Base-by-base conservation (phyloP, 2,797 vertebrate species). In the Acanthurus leucopareius region DNA sequence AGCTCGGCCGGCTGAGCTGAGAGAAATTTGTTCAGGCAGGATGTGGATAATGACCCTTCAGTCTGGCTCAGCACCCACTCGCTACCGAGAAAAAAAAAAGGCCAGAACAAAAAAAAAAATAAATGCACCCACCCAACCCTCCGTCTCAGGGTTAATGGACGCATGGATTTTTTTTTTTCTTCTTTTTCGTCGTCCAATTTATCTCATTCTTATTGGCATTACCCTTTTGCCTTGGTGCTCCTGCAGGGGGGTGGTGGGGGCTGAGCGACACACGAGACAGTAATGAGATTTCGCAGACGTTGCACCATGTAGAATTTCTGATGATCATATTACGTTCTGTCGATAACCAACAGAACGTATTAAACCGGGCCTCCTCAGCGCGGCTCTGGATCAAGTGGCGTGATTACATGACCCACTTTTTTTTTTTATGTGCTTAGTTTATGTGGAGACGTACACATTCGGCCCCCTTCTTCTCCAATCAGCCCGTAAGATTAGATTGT, bases 231-330 rank as follows among this genome's bases (percentile, higher is more conserved):
- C 84, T 86, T 35, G 68, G 77, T 80, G 82, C 77, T 88, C 44
- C 61, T 10, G 82, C n/a, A 0, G 73, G 76, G 49, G 53, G 25
- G 25, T 3, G 73, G 69, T 67, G 66, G 72, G 73, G 80, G 71
- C 48, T 6, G 49, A 57, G 82, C n/a, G 90, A 92, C 93, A 93
- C 84, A 73, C 52, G 78, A 93, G 85, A 87, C 88, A 47, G 72
- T 92, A 93, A 93, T 93, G 93, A 92, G 88, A 91, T 92, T 92
- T 90, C 76, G 84, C 89, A 90, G 90, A 91, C 83, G 78, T 87
- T 86, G 87, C 90, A 87, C 51, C 88, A 83, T 91, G 89, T 89
- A 86, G 88, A 90, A 91, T 91, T 90, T 93, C 81, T 91, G 88
- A 92, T 86, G 92, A 93, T 94, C 93, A 62, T 85, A 85, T 94